Evolutionary conservation across 2,113 vertebrate genomes (phyloP), one percentile per base, ranked within the genome.

Genomic region (Microtus montanus): DNA sequence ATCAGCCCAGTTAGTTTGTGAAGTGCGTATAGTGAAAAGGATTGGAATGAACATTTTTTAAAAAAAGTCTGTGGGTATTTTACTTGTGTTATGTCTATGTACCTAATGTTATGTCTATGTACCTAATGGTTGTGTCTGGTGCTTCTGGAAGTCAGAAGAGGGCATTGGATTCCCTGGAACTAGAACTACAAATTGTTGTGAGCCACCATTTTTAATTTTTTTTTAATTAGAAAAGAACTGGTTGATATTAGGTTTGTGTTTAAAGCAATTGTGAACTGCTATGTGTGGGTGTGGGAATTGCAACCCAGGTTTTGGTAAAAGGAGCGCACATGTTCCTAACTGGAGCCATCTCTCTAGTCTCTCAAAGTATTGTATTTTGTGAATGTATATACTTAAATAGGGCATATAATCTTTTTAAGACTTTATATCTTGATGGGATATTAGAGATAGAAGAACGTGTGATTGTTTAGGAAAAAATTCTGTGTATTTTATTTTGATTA

Each of bases 311-410:
- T 35, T 61, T 14, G 52, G 33, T 82, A 58, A 82, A 35, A 58
- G 35, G 35, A 82, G 6, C 19, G 3, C 49, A 80, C 2, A 19
- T 80, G 78, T 80, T 79, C 17, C 78, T n/a, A 80, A 58, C 52
- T 58, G 35, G 22, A 58, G 20, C 78, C 10, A n/a, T 58, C 20
- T 80, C 35, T 80, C 10, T 10, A 52, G 78, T 26, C 41, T 26
- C 74, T 93, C 73, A 92, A 87, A 90, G 87, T 12, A 86, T 8
- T 92, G 33, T 79, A 68, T 90, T 87, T 96, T 87, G 38, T 83
- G n/a, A 79, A 33, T 91, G 68, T 83, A 54, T 24, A 20, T 82
- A 47, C 70, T 89, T 88, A 78, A 75, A 47, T 79, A 94, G 82
- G 41, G 49, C 19, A 74, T 85, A 30, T 15, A 63, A 38, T 83